Conservation (phyloP, 2,113 vertebrate genomes). For the Perognathus longimembris region DNA sequence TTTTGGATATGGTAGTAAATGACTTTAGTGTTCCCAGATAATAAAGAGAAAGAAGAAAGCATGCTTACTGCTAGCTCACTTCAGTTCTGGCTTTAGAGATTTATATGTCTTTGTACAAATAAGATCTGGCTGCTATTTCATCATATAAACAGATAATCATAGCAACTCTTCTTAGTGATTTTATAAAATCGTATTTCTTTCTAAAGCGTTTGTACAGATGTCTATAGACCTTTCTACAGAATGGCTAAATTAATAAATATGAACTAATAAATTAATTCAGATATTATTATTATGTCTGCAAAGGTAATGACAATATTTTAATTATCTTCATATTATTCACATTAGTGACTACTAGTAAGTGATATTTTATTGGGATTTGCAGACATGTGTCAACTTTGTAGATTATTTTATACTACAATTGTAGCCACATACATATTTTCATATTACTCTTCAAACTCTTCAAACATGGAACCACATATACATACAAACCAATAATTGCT, state of each 20-base stretch:
- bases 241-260: background rate
- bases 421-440: background rate
- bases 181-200: background rate
- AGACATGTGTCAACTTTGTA: background rate
- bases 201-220: background rate
- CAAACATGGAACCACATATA: fast-evolving
- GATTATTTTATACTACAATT: background rate
- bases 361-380: background rate
- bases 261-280: conserved; percentile 31
- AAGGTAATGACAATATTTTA: background rate
- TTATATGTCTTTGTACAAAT: background rate
- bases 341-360: background rate
- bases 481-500: background rate
- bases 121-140: background rate
- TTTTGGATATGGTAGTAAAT: background rate
- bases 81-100: background rate
- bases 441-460: background rate
- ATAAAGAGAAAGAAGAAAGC: background rate
- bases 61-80: background rate
- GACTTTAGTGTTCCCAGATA: background rate
- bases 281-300: background rate
- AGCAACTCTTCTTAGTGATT: background rate
- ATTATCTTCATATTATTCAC: background rate
- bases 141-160: background rate
- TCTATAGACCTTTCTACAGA: background rate